Conservation (phyloP, 2,888 invertebrate genomes). For the Erebia aethiops region DNA sequence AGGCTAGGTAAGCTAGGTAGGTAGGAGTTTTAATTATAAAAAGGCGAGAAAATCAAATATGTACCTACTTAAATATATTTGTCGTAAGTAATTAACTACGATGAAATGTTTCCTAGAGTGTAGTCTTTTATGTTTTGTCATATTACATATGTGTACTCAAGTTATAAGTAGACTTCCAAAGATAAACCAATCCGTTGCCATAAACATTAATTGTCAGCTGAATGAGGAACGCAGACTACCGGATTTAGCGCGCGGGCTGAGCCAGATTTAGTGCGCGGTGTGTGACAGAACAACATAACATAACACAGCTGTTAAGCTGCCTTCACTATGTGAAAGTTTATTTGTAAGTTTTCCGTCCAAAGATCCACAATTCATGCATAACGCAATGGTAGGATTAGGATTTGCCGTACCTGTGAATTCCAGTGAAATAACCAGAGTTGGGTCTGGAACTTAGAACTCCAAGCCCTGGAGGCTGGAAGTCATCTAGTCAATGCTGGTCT, state of each 20-base stretch:
- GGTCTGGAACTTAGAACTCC: no score
- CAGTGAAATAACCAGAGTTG: no score
- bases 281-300: constrained; percentile 2
- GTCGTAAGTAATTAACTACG: no score
- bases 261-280: constrained; percentile 32
- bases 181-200: constrained; percentile 9
- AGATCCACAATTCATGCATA: neutral
- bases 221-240: constrained; percentile 30
- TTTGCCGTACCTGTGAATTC: no score
- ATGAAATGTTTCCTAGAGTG: no score
- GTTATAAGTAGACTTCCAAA: neutral
- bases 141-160: neutral
- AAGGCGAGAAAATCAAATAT: no score
- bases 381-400: neutral
- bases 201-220: constrained; percentile 14
- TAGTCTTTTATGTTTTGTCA: no score
- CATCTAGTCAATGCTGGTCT: no score
- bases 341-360: neutral
- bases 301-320: constrained; percentile 6
- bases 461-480: no score
- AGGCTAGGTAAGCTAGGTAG: no score
- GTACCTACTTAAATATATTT: no score
- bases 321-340: neutral
- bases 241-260: constrained; percentile 28
- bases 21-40: no score